Conservation (phyloP, 2,888 invertebrate species). For the Bembecia ichneumoniformis region DNA sequence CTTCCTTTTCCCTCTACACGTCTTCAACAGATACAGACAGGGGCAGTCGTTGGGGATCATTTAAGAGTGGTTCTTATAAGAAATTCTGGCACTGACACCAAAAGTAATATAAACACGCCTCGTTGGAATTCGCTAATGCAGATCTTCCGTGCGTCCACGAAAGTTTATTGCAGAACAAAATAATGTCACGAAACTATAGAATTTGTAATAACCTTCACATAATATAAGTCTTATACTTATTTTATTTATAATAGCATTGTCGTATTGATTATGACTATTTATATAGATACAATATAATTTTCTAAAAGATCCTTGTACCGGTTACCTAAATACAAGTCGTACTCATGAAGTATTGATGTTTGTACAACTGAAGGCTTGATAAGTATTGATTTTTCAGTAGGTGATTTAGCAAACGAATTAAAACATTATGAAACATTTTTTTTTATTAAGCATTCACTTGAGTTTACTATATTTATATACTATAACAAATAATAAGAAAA, state of each 20-base stretch:
- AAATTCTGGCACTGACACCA: slow-evolving; percentile 17
- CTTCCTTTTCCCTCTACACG: slow-evolving; percentile 1
- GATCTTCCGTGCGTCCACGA: slow-evolving; percentile 10
- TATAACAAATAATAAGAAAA: too few species aligned
- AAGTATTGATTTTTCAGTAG: slow-evolving; percentile 7
- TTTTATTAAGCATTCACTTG: too few species aligned
- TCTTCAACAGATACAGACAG: slow-evolving; percentile 1
- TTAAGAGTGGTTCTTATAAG: slow-evolving; percentile 1
- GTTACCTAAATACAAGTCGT: slow-evolving; percentile 18
- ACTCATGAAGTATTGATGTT: slow-evolving; percentile 7
- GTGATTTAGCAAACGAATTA: neutral
- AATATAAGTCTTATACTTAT: too few species aligned
- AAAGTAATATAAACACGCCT: slow-evolving; percentile 12
- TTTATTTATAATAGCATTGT: too few species aligned
- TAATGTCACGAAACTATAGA: neutral
- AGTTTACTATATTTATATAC: too few species aligned
- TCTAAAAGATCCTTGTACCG: slow-evolving; percentile 25
- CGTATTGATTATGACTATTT: neutral
- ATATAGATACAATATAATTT: neutral
- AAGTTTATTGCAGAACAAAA: neutral
- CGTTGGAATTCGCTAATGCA: slow-evolving; percentile 14
- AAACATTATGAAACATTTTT: neutral
- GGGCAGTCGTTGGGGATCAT: slow-evolving; percentile 1
- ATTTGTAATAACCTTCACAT: too few species aligned
- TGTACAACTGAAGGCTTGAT: slow-evolving; percentile 4